Base-by-base conservation (phyloP, 2,113 vertebrate genomes). In the Upupa epops region DNA sequence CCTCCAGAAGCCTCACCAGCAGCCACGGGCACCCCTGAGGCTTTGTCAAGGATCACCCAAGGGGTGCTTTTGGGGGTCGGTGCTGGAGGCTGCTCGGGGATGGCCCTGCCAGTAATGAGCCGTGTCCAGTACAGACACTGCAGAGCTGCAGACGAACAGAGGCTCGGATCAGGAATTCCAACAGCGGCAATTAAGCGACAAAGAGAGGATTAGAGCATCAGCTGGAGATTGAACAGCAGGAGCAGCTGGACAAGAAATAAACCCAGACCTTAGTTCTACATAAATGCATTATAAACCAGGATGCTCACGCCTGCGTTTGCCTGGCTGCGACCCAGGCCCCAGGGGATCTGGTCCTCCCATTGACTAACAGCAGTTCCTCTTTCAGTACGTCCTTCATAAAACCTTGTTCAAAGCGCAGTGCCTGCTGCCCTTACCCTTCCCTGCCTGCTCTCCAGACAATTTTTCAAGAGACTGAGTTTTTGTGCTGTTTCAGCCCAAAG, bases 11-110 rank as follows among this genome's bases (percentile, higher is more conserved):
- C 19, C 18, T 21, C 48, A 16, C 19, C 60, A 17, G 32, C 17
- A 31, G 12, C 1, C 59, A 8, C 0, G 9, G 3, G 5, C 46
- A 52, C 13, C n/a, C n/a, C 3, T 0, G 3, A 45, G 18, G 28
- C 1, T n/a, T 46, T 5, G 7, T 29, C 52, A 58, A 54, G n/a
- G 28, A 5, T 74, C 45, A 26, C 15, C 22, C n/a, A 4, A 1
- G 1, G 31, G 34, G 6, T 17, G 34, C 8, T n/a, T 21, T 17
- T 3, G 20, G 8, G 3, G 70, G 1, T 20, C 40, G 40, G 40
- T 42, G 40, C 40, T 42, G 60, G 42, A 55, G 31, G 54, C 54
- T 56, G 54, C 29, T 31, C 54, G 8, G 29, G 52, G 46, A 48
- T 18, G 18, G 19, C 40, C 40, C 40, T 42, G 40, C 40, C 49